Conservation (phyloP, 1,140 invertebrate genomes). For the Lordiphosa mommai region DNA sequence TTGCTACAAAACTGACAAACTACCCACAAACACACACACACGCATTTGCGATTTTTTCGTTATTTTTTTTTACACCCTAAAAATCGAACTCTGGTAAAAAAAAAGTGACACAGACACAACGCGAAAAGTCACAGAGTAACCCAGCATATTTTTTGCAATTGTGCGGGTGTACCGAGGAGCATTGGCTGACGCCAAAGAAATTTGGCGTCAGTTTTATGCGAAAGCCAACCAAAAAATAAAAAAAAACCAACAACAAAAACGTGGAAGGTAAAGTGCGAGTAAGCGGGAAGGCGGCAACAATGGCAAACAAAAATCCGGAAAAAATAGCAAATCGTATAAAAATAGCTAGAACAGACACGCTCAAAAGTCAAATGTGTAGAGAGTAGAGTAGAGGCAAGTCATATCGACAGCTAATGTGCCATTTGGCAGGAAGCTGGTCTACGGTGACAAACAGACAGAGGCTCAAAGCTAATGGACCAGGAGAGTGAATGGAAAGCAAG, state of each 20-base stretch:
- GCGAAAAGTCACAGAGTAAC: conserved; percentile 56
- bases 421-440: conserved; percentile 40
- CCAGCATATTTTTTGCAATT: conserved; percentile 29
- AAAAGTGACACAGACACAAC: conserved; percentile 17
- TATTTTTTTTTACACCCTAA: conserved; percentile 55
- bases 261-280: no score
- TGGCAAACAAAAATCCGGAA: conserved; percentile 73
- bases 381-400: conserved; percentile 19
- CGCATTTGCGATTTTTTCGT: conserved; percentile 67
- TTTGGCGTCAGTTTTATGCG: conserved; percentile 73
- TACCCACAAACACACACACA: conserved; percentile 31
- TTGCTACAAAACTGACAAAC: conserved; percentile 58
- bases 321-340: conserved; percentile 74
- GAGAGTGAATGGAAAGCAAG: conserved; percentile 9
- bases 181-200: conserved; percentile 74
- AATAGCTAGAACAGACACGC: conserved; percentile 57
- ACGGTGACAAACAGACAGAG: conserved; percentile 25
- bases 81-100: conserved; percentile 50
- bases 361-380: conserved; percentile 15
- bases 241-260: conserved; percentile 1
- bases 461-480: conserved; percentile 37
- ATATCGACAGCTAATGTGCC: conserved; percentile 56
- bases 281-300: conserved; percentile 34
- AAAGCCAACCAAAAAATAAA: conserved; percentile 37
- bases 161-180: conserved; percentile 25